Percentiles rank a stretch among this genome's conserved stretches.
Conservation (phyloP, 2,888 invertebrate species). For the Altica lythri region DNA sequence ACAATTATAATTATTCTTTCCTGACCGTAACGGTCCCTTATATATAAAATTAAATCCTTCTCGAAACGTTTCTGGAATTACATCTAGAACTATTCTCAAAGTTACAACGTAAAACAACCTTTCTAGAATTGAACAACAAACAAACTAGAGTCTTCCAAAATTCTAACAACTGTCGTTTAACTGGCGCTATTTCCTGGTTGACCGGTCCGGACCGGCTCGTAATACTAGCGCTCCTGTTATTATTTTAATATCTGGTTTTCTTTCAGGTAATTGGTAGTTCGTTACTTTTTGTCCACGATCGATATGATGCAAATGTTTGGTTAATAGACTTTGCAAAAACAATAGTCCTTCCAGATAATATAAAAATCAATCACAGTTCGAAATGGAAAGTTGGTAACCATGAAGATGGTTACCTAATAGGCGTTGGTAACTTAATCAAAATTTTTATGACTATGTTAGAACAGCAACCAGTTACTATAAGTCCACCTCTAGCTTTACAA, state of each 20-base stretch:
- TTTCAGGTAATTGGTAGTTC: constrained; percentile 88
- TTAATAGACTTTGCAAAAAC: constrained; percentile 98
- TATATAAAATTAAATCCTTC: too few relatives aligned
- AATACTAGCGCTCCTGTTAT: too few relatives aligned
- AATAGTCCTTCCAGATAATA: constrained; percentile 74
- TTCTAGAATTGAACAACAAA: too few relatives aligned
- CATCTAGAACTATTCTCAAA: too few relatives aligned
- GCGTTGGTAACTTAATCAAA: constrained; percentile 86
- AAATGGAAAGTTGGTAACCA: constrained; percentile 95
- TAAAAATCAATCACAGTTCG: constrained; percentile 76
- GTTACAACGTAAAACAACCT: too few relatives aligned
- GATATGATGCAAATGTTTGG: constrained; percentile 88
- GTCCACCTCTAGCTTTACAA: constrained; percentile 50
- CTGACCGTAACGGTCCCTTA: background rate
- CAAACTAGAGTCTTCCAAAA: too few relatives aligned
- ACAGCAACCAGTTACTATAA: constrained; percentile 52
- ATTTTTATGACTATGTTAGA: constrained; percentile 73
- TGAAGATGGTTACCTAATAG: constrained; percentile 94
- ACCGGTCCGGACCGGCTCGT: too few relatives aligned
- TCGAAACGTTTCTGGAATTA: too few relatives aligned
- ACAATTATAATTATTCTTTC: background rate
- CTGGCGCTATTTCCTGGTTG: too few relatives aligned
- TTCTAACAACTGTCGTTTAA: too few relatives aligned
- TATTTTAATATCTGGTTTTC: too few relatives aligned
- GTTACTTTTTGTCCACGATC: constrained; percentile 92